Base-by-base conservation (phyloP, 2,797 vertebrate species). In the Pangasius macronema region DNA sequence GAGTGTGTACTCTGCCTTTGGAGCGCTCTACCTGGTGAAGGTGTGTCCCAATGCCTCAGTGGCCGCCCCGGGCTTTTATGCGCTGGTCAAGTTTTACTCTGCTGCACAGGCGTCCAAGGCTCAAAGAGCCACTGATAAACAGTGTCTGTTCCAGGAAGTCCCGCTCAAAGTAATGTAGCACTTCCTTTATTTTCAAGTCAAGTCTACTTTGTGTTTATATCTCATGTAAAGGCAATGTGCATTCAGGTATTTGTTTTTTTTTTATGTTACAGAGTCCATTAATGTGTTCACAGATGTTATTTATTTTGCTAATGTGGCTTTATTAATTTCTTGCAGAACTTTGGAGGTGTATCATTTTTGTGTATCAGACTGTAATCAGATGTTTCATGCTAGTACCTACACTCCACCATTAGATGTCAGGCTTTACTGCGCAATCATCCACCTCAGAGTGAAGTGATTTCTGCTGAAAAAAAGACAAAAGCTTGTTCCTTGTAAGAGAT, bases 81-180 rank as follows among this genome's bases (percentile, higher is more conserved):
- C 96, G 0, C 6, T 97, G 57, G 14, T 97, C 73, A 97, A 96
- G 93, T 97, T 97, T 89, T 97, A 94, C 89, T 97, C 95, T 0
- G 92, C 94, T 0, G 86, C 85, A 27, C 96, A 96, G 59, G 97
- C 97, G 0, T 57, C 87, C 3, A 92, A 89, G 89, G 97, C 97
- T 6, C 97, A 96, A 30, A 87, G 1, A 0, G 75, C 70, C 0
- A 97, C 95, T 0, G 89, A 97, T 0, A 91, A 91, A 87, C 92
- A 87, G 14, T 73, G 67, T 0, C 93, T 97, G 68, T 96, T 97
- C 55, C 96, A 97, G 91, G 91, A 85, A 7, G 67, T 92, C 1
- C 94, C 96, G 0, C 84, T 97, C 68, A 97, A 96, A 96, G 97
- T 96, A 92, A 88, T 84, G 67, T 27, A 22, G 24, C 59, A n/a